Evolutionary conservation across 1,140 invertebrate genomes (phyloP).

Genomic region (Gonioctena quinquepunctata): DNA sequence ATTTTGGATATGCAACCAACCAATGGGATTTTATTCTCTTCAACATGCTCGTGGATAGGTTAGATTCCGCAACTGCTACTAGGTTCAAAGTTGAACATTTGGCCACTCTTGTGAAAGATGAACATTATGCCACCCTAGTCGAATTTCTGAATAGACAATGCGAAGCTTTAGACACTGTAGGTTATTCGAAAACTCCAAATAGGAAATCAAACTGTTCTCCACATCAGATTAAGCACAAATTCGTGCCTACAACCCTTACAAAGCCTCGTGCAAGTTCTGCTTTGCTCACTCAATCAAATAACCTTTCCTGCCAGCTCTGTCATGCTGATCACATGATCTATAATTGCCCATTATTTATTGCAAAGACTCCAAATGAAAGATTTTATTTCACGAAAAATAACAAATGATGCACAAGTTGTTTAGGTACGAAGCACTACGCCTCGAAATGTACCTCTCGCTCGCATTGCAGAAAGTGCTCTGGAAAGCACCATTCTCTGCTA

Average conservation of each 20-base stretch:
- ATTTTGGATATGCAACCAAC: neutral
- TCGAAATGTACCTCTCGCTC: neutral
- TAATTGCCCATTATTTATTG: neutral
- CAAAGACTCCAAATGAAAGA: neutral
- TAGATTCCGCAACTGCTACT: neutral
- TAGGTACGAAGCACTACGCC: neutral
- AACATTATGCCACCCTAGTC: neutral
- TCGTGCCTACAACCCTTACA: neutral
- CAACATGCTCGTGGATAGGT: neutral
- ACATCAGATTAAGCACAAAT: too few relatives aligned
- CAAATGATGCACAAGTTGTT: constrained; percentile 1
- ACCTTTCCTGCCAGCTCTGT: neutral
- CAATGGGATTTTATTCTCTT: constrained; percentile 4
- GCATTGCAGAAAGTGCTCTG: neutral
- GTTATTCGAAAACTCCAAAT: neutral
- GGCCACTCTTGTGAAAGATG: neutral
- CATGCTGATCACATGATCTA: neutral
- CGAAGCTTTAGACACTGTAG: neutral
- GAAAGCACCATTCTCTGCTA: neutral
- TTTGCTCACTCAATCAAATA: neutral
- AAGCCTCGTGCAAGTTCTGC: neutral
- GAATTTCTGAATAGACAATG: neutral
- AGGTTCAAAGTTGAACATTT: neutral
- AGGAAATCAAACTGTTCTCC: neutral
- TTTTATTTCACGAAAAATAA: neutral